Evolutionary conservation across 2,113 vertebrate genomes (phyloP).

Genomic region (Hippocampus zosterae): DNA sequence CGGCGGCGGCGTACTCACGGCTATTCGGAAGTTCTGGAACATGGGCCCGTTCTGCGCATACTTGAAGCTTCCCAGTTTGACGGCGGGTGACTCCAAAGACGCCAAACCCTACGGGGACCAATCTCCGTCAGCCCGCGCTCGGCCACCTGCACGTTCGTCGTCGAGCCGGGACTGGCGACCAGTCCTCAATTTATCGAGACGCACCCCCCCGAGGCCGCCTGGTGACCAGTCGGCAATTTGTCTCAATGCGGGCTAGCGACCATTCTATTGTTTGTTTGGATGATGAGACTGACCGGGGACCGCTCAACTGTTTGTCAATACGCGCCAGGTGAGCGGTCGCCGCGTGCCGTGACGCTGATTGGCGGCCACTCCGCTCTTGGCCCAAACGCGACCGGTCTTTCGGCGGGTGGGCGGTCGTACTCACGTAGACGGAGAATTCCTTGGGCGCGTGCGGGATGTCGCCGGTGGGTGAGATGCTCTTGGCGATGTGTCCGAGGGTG

Average conservation of each 20-base stretch:
- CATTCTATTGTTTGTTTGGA: too few relatives aligned
- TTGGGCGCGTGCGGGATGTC: slow-evolving; percentile 1
- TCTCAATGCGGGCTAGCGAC: too few relatives aligned
- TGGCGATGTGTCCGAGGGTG: slow-evolving; percentile 2
- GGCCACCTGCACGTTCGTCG: background rate
- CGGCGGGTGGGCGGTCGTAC: background rate
- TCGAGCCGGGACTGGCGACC: too few relatives aligned
- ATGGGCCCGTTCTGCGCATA: background rate
- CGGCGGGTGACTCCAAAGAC: background rate
- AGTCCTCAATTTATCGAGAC: too few relatives aligned
- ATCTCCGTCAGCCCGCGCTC: background rate
- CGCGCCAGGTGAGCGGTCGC: too few relatives aligned
- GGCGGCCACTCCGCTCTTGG: too few relatives aligned
- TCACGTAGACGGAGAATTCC: background rate
- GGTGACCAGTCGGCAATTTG: too few relatives aligned
- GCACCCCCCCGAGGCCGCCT: too few relatives aligned
- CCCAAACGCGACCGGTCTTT: background rate
- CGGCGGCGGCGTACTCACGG: background rate
- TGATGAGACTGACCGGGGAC: too few relatives aligned
- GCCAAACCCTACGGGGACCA: background rate
- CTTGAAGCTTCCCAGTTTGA: background rate
- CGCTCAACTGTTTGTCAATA: too few relatives aligned
- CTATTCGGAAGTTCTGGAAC: background rate
- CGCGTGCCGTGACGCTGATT: too few relatives aligned
- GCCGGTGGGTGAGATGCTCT: slow-evolving; percentile 2